These are phyloP conservation scores for Cyprinodon tularosa DNA, from an alignment of 2,113 vertebrate species.

Conservation along the genomic window DNA sequence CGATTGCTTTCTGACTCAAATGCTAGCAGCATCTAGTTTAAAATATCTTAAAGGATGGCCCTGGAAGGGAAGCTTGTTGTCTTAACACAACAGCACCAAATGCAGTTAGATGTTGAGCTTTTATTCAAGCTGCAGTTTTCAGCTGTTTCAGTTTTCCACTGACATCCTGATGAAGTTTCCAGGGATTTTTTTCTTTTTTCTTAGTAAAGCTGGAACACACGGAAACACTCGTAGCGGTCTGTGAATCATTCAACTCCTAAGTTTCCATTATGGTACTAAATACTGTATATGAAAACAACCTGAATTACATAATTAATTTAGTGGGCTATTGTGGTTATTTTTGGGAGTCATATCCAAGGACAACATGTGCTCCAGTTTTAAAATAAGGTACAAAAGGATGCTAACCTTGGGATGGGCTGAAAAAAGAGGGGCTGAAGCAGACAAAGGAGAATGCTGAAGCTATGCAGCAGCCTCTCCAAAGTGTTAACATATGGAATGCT, in stretches of 20 bases:
- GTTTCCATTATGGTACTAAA: constrained; percentile 9
- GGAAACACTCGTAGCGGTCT: constrained; percentile 1
- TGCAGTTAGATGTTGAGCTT: constrained; percentile 27
- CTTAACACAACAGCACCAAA: constrained; percentile 32
- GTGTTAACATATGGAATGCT: constrained; percentile 22
- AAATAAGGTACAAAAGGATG: constrained; percentile 29
- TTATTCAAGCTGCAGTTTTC: constrained; percentile 37
- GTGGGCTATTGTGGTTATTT: not conserved
- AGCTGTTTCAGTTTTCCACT: constrained; percentile 43
- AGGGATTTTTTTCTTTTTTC: constrained; percentile 24
- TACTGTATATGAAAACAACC: constrained; percentile 9
- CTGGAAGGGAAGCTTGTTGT: constrained; percentile 28
- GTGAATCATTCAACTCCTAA: not conserved
- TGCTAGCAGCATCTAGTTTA: constrained; percentile 31
- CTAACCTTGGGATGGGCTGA: constrained; percentile 52
- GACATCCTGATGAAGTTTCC: constrained; percentile 25
- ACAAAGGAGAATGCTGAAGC: constrained; percentile 16
- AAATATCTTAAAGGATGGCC: constrained; percentile 26
- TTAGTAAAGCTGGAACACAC: constrained; percentile 13
- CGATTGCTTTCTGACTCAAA: not conserved
- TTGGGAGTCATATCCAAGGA: not conserved
- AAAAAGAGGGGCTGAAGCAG: constrained; percentile 2
- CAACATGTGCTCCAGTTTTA: no score
- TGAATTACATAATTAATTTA: not conserved
- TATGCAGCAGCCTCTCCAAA: constrained; percentile 17